Conservation (phyloP, 2,888 invertebrate genomes). For the Palloptera scutellata region DNA sequence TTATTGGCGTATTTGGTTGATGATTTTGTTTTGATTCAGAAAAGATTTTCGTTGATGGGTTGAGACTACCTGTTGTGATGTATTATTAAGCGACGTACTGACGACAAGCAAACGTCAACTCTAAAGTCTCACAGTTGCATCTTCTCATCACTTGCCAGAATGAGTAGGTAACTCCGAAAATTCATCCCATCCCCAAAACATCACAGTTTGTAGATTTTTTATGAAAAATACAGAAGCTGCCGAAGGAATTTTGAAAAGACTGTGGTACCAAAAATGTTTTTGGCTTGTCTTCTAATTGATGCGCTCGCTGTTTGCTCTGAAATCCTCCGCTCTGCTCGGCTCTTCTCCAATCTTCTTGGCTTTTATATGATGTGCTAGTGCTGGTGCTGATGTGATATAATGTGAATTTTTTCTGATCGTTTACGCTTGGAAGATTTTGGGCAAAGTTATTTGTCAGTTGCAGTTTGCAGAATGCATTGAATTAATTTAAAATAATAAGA, state of each 20-base stretch:
- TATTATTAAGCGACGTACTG: conserved; percentile 63
- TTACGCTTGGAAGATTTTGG: conserved; percentile 9
- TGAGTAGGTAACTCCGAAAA: conserved; percentile 12
- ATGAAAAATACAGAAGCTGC: conserved; percentile 24
- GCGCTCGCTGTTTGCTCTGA: conserved; percentile 9
- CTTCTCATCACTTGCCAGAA: conserved; percentile 12
- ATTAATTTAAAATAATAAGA: too few relatives aligned
- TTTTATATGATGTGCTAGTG: not conserved
- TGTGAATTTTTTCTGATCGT: not conserved
- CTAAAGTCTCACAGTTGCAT: conserved; percentile 18
- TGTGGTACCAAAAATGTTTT: conserved; percentile 28
- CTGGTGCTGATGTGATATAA: conserved; percentile 27
- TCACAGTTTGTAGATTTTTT: not conserved
- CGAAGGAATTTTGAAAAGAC: conserved; percentile 6
- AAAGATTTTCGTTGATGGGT: conserved; percentile 10
- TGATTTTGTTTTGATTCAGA: conserved; percentile 9
- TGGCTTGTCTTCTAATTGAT: conserved; percentile 25
- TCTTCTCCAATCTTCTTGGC: too few relatives aligned
- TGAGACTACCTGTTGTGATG: conserved; percentile 61
- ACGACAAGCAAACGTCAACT: conserved; percentile 63
- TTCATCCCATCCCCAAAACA: conserved; percentile 6
- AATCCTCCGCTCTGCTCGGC: too few relatives aligned
- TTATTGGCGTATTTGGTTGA: not conserved
- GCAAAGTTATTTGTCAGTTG: conserved; percentile 24
- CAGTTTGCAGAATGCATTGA: not conserved